Base-by-base conservation (phyloP, 2,113 vertebrate species). In the Heloderma charlesbogerti region DNA sequence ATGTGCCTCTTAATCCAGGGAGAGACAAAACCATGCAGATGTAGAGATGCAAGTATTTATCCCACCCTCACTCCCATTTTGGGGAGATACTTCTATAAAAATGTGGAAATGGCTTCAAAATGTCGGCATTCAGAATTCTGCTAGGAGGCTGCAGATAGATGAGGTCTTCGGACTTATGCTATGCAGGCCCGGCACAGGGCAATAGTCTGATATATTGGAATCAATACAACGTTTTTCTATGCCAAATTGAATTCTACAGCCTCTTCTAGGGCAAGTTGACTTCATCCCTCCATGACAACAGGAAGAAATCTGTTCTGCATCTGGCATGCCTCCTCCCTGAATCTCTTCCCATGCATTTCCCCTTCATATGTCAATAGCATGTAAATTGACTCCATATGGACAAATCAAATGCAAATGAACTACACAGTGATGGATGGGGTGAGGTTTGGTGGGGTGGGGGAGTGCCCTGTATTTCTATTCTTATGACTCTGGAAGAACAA, bases 371-470 rank as follows among this genome's bases (percentile, higher is more conserved):
- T 94, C 95, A 96, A 84, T 87, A 40, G 90, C 72, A 79, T 93
- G 95, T 93, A 97, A 94, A 96, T 91, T 77, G 92, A 89, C 94
- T 96, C 95, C 95, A 95, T 74, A 95, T n/a, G 84, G 92, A 69
- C 51, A 84, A 40, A 91, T 80, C 48, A 74, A 72, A 83, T 92
- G 92, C 93, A 96, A 95, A 97, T 84, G 80, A 96, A 95, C 87
- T 91, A 90, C 85, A 94, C 92, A 71, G 29, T 90, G 92, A 93
- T 92, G 34, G 34, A 74, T 82, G 89, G 31, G 2, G 29, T 16
- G 29, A 18, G 8, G 40, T 57, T 12, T 72, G 48, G 48, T 51
- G 48, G 48, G 48, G 48, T 51, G 40, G 94, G 57, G 89, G 89
- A 87, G n/a, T 1, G 3, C 81, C 92, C 88, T 95, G 92, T 92